Percentiles rank a stretch among this genome's conserved stretches.
Conservation (phyloP, 2,113 vertebrate species). For the Drymodes brunneopygia region DNA sequence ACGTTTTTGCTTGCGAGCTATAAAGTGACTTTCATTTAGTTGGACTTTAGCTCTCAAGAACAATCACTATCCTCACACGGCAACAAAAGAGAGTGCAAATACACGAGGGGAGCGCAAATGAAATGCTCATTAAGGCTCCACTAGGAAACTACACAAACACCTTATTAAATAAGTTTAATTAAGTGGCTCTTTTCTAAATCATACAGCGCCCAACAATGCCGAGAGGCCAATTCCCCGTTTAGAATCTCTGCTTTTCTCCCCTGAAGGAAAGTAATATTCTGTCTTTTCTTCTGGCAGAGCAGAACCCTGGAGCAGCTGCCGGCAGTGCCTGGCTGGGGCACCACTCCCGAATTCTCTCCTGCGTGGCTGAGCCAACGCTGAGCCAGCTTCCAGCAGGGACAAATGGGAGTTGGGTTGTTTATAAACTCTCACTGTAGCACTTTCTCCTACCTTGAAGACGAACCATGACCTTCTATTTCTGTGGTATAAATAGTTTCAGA, state of each 20-base stretch:
- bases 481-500: neutral
- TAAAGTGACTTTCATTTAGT: slow-evolving; percentile 13
- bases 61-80: neutral
- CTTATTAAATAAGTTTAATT: slow-evolving; percentile 48
- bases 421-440: neutral
- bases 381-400: neutral
- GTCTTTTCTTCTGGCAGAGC: neutral
- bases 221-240: neutral
- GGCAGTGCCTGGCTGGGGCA: neutral
- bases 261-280: neutral
- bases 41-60: slow-evolving; percentile 7
- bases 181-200: slow-evolving; percentile 3
- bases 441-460: neutral
- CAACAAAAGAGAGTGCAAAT: slow-evolving; percentile 43
- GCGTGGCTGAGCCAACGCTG: neutral
- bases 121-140: slow-evolving; percentile 11
- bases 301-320: neutral
- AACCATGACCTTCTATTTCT: accelerated
- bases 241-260: neutral
- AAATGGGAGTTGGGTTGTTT: neutral
- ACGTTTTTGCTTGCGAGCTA: neutral
- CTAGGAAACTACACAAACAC: slow-evolving; percentile 6
- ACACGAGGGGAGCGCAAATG: neutral
- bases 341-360: neutral
- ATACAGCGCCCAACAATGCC: neutral